Evolutionary conservation across 2,797 vertebrate species (phyloP).

Genomic region (Hirundo rustica): DNA sequence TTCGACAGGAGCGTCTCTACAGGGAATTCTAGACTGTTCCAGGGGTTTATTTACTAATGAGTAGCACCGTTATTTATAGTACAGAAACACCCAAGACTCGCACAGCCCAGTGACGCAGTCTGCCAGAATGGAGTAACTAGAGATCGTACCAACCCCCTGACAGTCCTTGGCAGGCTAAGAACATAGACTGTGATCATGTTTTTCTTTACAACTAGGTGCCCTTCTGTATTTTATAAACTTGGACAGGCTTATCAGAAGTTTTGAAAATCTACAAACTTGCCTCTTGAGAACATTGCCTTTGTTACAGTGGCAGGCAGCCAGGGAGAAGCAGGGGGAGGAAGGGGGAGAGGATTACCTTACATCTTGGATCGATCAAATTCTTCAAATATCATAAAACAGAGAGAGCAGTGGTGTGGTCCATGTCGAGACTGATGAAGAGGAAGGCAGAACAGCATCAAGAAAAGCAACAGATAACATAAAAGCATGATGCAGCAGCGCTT

Average conservation of each 20-base stretch:
- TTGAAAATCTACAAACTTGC: not conserved
- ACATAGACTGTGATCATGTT: not conserved
- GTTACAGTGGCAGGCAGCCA: not conserved
- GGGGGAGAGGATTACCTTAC: not conserved
- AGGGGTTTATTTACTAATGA: not conserved
- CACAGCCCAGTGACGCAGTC: not conserved
- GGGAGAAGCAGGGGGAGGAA: fast-evolving
- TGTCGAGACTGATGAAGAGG: not conserved
- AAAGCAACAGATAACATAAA: not conserved
- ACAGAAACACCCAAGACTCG: not conserved
- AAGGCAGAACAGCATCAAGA: not conserved
- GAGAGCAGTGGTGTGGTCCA: not conserved
- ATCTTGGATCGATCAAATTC: not conserved
- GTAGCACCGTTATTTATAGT: not conserved
- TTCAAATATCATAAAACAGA: not conserved
- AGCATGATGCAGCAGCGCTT: not conserved
- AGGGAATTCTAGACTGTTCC: not conserved
- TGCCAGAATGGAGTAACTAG: not conserved
- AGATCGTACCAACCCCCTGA: not conserved
- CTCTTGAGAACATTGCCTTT: not conserved
- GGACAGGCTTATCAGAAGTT: not conserved
- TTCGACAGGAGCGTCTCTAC: not conserved
- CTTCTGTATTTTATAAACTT: not conserved
- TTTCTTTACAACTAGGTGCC: not conserved
- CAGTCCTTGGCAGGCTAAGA: not conserved